Conservation (phyloP, 1,140 invertebrate species). For the Drosophila burlai region DNA sequence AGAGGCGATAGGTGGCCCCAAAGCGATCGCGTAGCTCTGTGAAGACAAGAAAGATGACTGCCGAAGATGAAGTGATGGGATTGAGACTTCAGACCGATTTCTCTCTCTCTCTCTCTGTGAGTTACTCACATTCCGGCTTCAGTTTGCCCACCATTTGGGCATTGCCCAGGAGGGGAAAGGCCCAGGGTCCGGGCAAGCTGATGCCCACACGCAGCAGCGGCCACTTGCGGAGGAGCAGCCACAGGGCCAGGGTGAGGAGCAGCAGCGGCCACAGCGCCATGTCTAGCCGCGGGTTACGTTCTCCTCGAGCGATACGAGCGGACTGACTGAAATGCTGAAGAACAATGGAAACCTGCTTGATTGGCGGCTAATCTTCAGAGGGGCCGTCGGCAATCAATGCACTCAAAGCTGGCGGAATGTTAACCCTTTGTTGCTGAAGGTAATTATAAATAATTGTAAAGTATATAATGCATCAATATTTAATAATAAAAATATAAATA, state of each 20-base stretch:
- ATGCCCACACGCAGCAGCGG: slow-evolving; percentile 44
- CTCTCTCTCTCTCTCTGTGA: neutral
- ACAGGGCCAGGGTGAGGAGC: slow-evolving; percentile 10
- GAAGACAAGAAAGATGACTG: slow-evolving; percentile 71
- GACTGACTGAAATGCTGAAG: slow-evolving; percentile 2
- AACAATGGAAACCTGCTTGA: slow-evolving; percentile 18
- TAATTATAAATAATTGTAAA: neutral
- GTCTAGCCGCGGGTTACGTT: neutral
- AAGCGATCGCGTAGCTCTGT: slow-evolving; percentile 63
- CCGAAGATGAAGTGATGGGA: neutral
- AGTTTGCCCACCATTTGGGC: slow-evolving; percentile 78
- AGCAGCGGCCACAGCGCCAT: slow-evolving; percentile 54
- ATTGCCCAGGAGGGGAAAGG: slow-evolving; percentile 74
- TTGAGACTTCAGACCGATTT: too few relatives aligned
- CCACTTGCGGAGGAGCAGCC: slow-evolving; percentile 43
- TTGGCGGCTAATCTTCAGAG: slow-evolving; percentile 31
- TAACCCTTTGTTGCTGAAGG: neutral
- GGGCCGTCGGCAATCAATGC: slow-evolving; percentile 2
- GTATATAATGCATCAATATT: neutral
- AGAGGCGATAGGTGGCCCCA: slow-evolving; percentile 68
- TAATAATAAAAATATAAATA: too few relatives aligned
- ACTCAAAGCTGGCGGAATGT: neutral
- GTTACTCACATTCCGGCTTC: slow-evolving; percentile 70
- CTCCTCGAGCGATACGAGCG: neutral
- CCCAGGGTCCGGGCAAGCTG: slow-evolving; percentile 69